Percentiles rank a stretch among this genome's conserved stretches.
Evolutionary conservation across 2,113 vertebrate species (phyloP).

Genomic region (Phylloscopus trochilus): DNA sequence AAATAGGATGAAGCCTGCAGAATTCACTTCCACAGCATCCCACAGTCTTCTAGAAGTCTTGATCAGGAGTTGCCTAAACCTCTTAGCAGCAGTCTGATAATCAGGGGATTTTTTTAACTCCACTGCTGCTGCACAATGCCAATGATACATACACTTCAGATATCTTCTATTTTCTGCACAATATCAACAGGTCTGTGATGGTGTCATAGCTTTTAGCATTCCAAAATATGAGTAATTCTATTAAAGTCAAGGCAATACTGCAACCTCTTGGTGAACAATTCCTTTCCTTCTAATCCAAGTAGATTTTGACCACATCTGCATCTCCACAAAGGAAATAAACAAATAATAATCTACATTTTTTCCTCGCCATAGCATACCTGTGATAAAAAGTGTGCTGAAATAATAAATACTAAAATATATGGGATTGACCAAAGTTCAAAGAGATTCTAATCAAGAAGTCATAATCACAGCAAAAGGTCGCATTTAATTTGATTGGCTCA

Average conservation of each 20-base stretch:
- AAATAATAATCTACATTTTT: background rate
- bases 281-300: background rate
- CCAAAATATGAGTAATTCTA: background rate
- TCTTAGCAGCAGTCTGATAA: background rate
- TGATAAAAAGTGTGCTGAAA: background rate
- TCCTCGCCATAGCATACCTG: background rate
- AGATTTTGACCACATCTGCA: background rate
- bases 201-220: background rate
- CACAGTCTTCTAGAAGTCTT: background rate
- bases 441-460: constrained; percentile 25
- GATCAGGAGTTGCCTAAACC: background rate
- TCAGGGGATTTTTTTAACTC: background rate
- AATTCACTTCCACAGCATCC: constrained; percentile 13
- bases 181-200: background rate
- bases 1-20: background rate
- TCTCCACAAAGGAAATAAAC: background rate
- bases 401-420: constrained; percentile 10
- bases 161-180: background rate
- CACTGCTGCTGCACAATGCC: background rate
- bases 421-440: constrained; percentile 29
- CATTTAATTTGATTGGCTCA: constrained; percentile 44
- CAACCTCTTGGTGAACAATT: background rate
- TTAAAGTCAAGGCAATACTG: background rate
- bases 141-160: background rate
- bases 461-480: constrained; percentile 33